Evolutionary conservation across 1,140 invertebrate genomes (phyloP), one percentile per base, ranked within the genome.

Genomic region (Anastrepha obliqua): DNA sequence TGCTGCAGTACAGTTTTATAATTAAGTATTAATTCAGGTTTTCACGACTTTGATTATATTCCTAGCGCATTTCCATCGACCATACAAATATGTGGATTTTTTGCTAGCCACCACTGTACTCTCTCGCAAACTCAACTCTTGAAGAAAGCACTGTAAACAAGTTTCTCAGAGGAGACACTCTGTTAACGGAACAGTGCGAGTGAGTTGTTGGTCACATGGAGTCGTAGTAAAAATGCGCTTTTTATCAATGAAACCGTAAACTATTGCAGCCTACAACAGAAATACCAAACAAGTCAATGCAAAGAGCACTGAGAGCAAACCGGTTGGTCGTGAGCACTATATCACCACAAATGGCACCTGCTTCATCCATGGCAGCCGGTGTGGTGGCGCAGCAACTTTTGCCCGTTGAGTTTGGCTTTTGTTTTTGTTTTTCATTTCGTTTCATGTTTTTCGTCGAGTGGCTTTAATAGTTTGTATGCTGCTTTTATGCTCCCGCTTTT

Each of bases 241-340:
- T 85, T 86, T 86, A 86, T 86, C 85, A 86, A 86, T 86, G 85
- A 86, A 86, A 86, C 55, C 85, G 39, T 62, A 60, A 42, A 60
- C 15, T 62, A 11, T 62, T 60, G 85, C 85, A 44, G 29, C 11
- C 29, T 13, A 29, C 85, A 59, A 60, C 85, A 62, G 62, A 62
- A 15, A 44, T 44, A 6, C 8, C 3, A 8, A 85, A 51, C 17
- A 58, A 9, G 51, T 15, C 51, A 15, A 11, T 17, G 51, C 59
- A 39, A 29, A 60, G n/a, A 20, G 81, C 29, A n/a, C 44, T 60
- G 51, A 58, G 58, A 85, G 81, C 13, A 86, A 81, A 81, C 85
- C 58, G 29, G 85, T 86, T 62, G 11, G 1, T 42, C 13, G 15
- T 13, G 20, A 86, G 85, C 42, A 42, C 58, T 62, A 42, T 17